Evolutionary conservation across 2,888 invertebrate genomes (phyloP).

Genomic region (Pachydiplax longipennis): DNA sequence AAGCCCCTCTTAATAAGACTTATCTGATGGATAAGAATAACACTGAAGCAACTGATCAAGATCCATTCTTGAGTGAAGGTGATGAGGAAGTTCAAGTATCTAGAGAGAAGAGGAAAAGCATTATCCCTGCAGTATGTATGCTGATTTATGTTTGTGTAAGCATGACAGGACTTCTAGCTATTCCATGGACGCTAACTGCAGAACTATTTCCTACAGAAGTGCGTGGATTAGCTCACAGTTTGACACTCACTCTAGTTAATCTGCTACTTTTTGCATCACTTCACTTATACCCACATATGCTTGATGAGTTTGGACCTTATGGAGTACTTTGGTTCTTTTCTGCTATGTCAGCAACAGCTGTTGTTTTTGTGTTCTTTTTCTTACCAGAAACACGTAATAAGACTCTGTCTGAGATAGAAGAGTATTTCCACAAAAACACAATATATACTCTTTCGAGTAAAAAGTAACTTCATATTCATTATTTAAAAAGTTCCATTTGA

Average conservation of each 20-base stretch:
- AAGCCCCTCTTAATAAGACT: not conserved
- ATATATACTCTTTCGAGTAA: not conserved
- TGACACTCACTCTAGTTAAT: conserved; percentile 66
- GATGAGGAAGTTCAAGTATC: not conserved
- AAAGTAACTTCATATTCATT: not conserved
- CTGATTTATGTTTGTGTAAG: conserved; percentile 67
- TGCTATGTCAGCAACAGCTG: not conserved
- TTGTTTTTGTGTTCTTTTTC: conserved; percentile 7
- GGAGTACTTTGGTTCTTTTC: conserved; percentile 21
- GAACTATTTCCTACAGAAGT: conserved; percentile 69
- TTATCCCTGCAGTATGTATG: conserved; percentile 63
- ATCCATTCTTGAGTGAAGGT: not conserved
- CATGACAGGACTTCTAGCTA: conserved; percentile 68
- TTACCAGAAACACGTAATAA: conserved; percentile 21
- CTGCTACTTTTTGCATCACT: conserved; percentile 67
- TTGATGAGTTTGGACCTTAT: conserved; percentile 52
- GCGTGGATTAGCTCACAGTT: conserved; percentile 67
- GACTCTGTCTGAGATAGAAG: conserved; percentile 3
- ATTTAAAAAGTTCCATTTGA: not conserved
- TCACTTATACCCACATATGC: conserved; percentile 60
- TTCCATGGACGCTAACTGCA: conserved; percentile 73
- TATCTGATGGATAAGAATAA: not conserved
- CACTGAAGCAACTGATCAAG: not conserved
- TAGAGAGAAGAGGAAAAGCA: conserved; percentile 19
- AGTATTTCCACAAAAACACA: conserved; percentile 15